phyloP scores from a whole-genome alignment of 2,113 vertebrate genomes.

The Corythoichthys haematopterus region DNA sequence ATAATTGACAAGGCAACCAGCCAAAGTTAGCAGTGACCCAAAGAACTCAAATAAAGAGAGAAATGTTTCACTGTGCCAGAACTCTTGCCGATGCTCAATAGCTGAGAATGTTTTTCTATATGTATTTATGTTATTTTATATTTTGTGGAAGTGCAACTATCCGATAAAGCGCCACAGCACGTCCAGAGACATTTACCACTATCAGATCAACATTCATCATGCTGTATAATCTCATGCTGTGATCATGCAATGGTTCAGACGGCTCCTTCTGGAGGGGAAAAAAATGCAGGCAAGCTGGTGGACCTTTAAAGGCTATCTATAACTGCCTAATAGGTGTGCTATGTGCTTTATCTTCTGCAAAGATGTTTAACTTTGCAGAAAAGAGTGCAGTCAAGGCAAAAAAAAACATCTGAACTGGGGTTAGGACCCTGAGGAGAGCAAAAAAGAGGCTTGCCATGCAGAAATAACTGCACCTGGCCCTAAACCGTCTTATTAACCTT shows the following conservation, averaged over 20 bases:
- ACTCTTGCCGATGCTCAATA: not conserved
- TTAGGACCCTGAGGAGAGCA: slow-evolving; percentile 20
- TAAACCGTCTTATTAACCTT: slow-evolving; percentile 28
- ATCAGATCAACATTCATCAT: slow-evolving; percentile 32
- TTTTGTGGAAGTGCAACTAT: not conserved
- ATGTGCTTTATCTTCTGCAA: slow-evolving; percentile 18
- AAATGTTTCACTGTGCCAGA: not conserved
- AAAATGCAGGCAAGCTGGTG: slow-evolving; percentile 40
- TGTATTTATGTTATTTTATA: too few relatives aligned
- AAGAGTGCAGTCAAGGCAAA: slow-evolving; percentile 3
- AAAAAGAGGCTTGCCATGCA: not conserved
- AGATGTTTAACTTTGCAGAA: slow-evolving; percentile 25
- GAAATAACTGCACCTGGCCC: slow-evolving; percentile 24
- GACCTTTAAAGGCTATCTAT: slow-evolving; percentile 35
- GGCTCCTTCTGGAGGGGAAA: slow-evolving; percentile 44
- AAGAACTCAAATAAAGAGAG: not conserved
- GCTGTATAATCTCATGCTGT: slow-evolving; percentile 34
- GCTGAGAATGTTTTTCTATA: not conserved
- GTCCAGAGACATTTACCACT: not conserved
- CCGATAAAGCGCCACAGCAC: not conserved
- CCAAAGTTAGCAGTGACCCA: not conserved
- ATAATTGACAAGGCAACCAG: not conserved
- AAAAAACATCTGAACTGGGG: slow-evolving; percentile 10
- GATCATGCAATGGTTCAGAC: slow-evolving; percentile 51
- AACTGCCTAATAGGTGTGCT: slow-evolving; percentile 34